Conservation (phyloP, 2,888 invertebrate genomes). For the Encarsia formosa region DNA sequence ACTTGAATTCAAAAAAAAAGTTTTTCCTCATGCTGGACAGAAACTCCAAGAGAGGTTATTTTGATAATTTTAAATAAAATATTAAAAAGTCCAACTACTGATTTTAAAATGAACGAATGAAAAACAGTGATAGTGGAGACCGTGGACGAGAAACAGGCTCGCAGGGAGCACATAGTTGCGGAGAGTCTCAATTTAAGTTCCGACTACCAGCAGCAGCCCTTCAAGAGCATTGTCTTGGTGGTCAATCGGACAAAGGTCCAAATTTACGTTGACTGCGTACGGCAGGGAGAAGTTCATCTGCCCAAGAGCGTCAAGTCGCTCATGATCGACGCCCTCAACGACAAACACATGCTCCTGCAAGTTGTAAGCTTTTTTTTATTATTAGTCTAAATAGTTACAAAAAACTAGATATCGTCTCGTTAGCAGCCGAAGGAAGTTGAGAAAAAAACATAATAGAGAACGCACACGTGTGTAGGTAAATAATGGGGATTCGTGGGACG, state of each 20-base stretch:
- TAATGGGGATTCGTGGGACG: too few relatives aligned
- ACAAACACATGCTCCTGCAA: slow-evolving; percentile 38
- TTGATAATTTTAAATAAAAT: background rate
- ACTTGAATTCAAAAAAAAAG: slow-evolving; percentile 55
- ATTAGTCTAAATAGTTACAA: too few relatives aligned
- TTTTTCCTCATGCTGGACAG: slow-evolving; percentile 57
- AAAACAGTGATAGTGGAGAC: slow-evolving; percentile 65
- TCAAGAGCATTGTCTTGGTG: slow-evolving; percentile 57
- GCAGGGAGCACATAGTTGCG: slow-evolving; percentile 61
- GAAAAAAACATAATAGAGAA: too few relatives aligned
- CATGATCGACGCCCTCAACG: too few relatives aligned
- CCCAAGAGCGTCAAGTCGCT: slow-evolving; percentile 47
- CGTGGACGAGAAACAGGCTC: slow-evolving; percentile 56
- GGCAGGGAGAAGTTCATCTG: slow-evolving; percentile 60
- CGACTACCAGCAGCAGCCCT: too few relatives aligned
- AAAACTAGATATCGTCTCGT: too few relatives aligned
- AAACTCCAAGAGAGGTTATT: slow-evolving; percentile 54
- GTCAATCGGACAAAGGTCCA: slow-evolving; percentile 61
- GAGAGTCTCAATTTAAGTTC: slow-evolving; percentile 56
- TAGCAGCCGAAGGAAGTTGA: too few relatives aligned
- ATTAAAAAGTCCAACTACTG: background rate
- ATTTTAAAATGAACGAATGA: background rate
- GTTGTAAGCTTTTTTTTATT: too few relatives aligned
- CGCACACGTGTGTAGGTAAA: too few relatives aligned
- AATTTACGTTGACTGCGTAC: slow-evolving; percentile 63